phyloP scores from a whole-genome alignment of 53 echinoderm and acorn worm species.

The Hippasteria phrygiana region DNA sequence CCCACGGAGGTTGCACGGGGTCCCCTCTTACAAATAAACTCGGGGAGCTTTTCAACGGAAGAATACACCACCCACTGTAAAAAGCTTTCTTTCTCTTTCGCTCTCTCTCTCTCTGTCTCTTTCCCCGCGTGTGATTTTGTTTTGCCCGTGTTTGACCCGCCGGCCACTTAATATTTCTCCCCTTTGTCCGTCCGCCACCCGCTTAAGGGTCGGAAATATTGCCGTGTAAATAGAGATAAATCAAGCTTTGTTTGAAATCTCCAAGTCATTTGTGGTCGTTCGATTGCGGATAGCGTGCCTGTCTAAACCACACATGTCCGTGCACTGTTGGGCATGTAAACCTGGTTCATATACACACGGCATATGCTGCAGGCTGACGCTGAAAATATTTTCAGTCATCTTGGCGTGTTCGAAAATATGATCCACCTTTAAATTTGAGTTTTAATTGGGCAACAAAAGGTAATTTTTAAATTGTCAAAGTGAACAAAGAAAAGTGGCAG shows the following conservation, averaged over 20 bases:
- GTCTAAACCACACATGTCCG: not conserved
- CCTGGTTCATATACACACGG: too few relatives aligned
- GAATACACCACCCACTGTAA: not conserved
- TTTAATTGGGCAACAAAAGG: too few relatives aligned
- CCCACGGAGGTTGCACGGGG: slow-evolving; percentile 21
- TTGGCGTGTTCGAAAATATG: too few relatives aligned
- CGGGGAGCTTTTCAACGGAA: not conserved
- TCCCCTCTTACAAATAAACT: slow-evolving; percentile 36
- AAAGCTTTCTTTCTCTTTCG: not conserved
- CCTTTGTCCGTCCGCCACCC: slow-evolving; percentile 31
- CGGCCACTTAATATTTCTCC: slow-evolving; percentile 23
- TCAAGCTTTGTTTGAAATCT: slow-evolving; percentile 53
- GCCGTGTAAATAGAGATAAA: slow-evolving; percentile 66
- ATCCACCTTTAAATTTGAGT: too few relatives aligned
- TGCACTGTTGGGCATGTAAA: not conserved
- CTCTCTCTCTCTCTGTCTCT: not conserved
- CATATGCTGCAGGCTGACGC: too few relatives aligned
- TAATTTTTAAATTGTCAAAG: too few relatives aligned
- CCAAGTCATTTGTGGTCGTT: slow-evolving; percentile 39
- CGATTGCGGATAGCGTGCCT: slow-evolving; percentile 4
- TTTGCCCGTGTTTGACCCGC: slow-evolving; percentile 18
- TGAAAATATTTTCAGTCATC: too few relatives aligned
- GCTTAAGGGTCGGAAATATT: slow-evolving; percentile 59
- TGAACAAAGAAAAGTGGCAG: too few relatives aligned
- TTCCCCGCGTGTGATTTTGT: slow-evolving; percentile 14